These are phyloP conservation scores for Schizotus pectinicornis DNA, from an alignment of 2,888 invertebrate species.

Conservation along the genomic window DNA sequence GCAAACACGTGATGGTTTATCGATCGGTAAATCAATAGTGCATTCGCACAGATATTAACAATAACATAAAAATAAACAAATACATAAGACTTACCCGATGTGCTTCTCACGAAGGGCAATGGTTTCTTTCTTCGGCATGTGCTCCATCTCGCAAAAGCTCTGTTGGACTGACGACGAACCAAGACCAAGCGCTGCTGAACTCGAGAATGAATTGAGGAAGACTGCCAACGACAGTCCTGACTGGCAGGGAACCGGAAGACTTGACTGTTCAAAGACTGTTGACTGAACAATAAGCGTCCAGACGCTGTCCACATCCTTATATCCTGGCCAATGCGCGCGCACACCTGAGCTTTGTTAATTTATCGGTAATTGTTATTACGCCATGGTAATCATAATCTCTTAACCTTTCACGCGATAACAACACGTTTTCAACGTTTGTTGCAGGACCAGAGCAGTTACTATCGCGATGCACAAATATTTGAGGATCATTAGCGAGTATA, in stretches of 20 bases:
- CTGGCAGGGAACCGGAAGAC: neutral
- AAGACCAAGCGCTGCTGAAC: neutral
- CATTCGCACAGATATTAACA: neutral
- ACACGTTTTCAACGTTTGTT: conserved; percentile 6
- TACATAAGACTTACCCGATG: conserved; percentile 72
- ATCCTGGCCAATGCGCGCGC: neutral
- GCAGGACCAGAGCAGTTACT: too few species aligned
- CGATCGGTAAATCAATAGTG: too few species aligned
- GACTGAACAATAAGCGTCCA: neutral
- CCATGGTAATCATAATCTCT: neutral
- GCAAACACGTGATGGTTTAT: too few species aligned
- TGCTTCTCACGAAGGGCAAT: conserved; percentile 80
- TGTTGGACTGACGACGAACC: neutral
- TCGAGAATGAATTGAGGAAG: neutral
- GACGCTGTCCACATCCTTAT: neutral
- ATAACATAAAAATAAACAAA: conserved; percentile 13
- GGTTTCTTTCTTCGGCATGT: conserved; percentile 77
- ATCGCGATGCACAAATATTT: too few species aligned
- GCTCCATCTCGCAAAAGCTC: conserved; percentile 16
- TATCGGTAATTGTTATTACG: conserved; percentile 2
- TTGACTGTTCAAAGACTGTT: neutral
- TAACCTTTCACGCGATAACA: conserved; percentile 12
- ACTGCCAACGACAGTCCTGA: neutral
- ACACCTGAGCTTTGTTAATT: neutral
- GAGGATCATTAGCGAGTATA: neutral